phyloP scores from a whole-genome alignment of 2,888 invertebrate species.

The Phyllotreta cruciferae region DNA sequence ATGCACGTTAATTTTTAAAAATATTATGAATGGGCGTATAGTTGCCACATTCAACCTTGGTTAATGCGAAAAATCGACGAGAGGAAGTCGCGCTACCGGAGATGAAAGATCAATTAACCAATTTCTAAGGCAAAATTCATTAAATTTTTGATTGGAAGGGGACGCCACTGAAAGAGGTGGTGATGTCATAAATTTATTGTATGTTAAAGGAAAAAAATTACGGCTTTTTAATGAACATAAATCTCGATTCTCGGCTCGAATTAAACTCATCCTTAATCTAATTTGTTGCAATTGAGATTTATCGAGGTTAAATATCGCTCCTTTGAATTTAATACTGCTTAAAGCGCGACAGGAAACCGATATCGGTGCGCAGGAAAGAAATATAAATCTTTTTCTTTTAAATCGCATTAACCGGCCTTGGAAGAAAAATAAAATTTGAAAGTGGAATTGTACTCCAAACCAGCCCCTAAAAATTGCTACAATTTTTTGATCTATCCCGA shows the following conservation, averaged over 20 bases:
- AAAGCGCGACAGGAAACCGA: constrained; percentile 1
- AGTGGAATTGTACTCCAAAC: no score
- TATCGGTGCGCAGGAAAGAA: background rate
- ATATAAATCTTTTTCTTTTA: background rate
- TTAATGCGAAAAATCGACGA: background rate
- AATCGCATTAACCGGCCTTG: background rate
- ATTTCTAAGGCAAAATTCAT: no score
- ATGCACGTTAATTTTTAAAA: constrained; percentile 13
- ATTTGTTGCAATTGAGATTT: constrained; percentile 38
- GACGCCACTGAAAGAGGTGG: background rate
- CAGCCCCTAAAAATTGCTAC: no score
- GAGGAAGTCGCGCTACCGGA: no score
- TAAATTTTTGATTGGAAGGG: no score
- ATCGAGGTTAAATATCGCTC: constrained; percentile 28
- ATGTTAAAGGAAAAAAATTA: constrained; percentile 23
- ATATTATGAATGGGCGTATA: background rate
- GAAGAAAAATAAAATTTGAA: no score
- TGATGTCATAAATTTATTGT: constrained; percentile 20
- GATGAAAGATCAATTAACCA: no score
- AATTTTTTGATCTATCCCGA: no score
- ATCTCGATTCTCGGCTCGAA: constrained; percentile 34
- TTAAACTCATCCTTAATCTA: constrained; percentile 35
- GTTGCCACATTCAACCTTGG: background rate
- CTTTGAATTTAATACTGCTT: constrained; percentile 22
- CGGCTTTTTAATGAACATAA: constrained; percentile 36